phyloP scores from a whole-genome alignment of 2,797 vertebrate genomes.

The Oryzias dopingdopingensis region DNA sequence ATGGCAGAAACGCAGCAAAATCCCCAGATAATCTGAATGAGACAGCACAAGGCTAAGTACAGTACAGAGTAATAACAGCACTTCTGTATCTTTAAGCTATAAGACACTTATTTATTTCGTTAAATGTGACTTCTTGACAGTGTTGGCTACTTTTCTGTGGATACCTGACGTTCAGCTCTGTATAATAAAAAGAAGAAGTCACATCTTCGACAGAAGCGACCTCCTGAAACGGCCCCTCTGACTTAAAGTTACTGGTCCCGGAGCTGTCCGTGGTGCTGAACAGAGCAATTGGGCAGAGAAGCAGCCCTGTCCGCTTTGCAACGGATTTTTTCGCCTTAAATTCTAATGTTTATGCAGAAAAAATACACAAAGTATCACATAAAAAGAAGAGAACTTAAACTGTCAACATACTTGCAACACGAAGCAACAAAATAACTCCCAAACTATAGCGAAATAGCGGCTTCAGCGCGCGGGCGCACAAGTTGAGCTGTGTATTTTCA shows the following conservation, averaged over 20 bases:
- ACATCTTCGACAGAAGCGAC: too few species aligned
- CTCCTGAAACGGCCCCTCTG: too few species aligned
- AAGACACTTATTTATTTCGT: background rate
- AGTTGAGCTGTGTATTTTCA: conserved; percentile 28
- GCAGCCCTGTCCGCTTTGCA: background rate
- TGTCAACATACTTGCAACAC: background rate
- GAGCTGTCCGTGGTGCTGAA: conserved; percentile 80
- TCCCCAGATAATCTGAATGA: conserved; percentile 66
- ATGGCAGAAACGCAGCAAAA: conserved; percentile 63
- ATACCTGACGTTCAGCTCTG: too few species aligned
- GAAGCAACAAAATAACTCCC: conserved; percentile 8
- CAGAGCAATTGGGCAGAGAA: background rate
- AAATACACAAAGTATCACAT: background rate
- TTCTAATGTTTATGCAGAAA: too few species aligned
- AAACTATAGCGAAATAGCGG: conserved; percentile 12
- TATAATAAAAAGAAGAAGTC: too few species aligned
- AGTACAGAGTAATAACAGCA: conserved; percentile 34
- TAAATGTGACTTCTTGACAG: background rate
- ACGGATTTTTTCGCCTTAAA: too few species aligned
- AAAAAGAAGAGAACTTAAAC: background rate
- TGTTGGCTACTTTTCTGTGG: too few species aligned
- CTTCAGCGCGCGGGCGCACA: conserved; percentile 12
- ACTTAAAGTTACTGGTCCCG: conserved; percentile 8
- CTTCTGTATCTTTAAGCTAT: conserved; percentile 13
- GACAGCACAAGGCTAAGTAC: conserved; percentile 41